Base-by-base conservation (phyloP, 2,888 invertebrate species). In the Agrochola macilenta region DNA sequence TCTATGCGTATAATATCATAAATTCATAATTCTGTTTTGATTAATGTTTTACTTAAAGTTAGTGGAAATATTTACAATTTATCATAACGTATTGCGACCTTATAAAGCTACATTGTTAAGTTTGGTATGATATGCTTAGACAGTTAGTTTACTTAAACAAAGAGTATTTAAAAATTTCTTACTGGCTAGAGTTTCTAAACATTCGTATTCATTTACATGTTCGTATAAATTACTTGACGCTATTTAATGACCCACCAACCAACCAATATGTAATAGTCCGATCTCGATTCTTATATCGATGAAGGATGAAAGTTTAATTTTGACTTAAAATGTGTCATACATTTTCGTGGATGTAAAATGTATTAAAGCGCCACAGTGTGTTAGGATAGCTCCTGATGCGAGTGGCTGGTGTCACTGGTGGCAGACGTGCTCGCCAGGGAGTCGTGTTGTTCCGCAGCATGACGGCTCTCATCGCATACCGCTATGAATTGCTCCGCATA, bases 401-500 rank as follows among this genome's bases (percentile, higher is more conserved):
- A 84, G 74, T 91, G 91, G 75, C 89, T 89, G 86, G 94, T 91
- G 90, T 94, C 95, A 85, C 93, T 94, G 89, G 94, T 93, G 88
- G 92, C 92, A 61, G 93, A 91, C 69, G 93, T 92, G 91, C 94
- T 95, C 82, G 92, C 93, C 46, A 96, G 93, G 20, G 96, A 96
- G 93, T 96, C 96, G 91, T 94, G 95, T 26, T 93, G 94, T 88
- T 95, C 96, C 5, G 95, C 95, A 54, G 96, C 95, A 89, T 95
- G 94, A 30, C 97, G 94, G 88, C 94, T 97, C 92, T 97, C 97
- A 91, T 97, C 97, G 90, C 97, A 97, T 72, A 97, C 97, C 69
- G 97, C 97, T 86, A 97, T 97, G 92, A 97, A 97, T 93, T 97
- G 97, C 91, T 97, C 97, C 20, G 97, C 97, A 90, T 97, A 97